A percentile compares a stretch with the other conserved stretches of the same genome.
Conservation (phyloP, 1,140 invertebrate species). For the Meloidogyne hapla region DNA sequence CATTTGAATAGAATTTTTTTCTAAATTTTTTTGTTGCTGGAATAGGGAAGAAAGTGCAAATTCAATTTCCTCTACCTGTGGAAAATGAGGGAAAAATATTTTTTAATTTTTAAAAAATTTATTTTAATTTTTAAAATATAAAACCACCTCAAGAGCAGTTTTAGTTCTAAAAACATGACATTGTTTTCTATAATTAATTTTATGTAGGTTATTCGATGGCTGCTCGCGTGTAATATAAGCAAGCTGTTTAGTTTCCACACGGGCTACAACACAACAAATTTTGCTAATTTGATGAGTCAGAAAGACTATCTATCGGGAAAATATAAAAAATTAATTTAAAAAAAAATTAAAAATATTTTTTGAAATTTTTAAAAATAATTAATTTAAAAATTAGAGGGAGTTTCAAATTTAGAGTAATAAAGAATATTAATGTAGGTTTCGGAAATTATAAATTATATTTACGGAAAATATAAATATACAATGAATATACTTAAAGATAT, state of each 20-base stretch:
- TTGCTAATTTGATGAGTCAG: slow-evolving; percentile 19
- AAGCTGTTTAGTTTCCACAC: slow-evolving; percentile 15
- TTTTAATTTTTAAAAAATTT: background rate
- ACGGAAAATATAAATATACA: too few species aligned
- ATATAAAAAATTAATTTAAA: slow-evolving; percentile 34
- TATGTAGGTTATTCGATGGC: background rate
- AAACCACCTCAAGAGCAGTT: background rate
- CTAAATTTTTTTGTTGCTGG: background rate
- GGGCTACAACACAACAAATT: slow-evolving; percentile 28
- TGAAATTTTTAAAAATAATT: background rate
- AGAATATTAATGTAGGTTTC: too few species aligned
- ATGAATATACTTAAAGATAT: too few species aligned
- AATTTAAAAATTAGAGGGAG: background rate
- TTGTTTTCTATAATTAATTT: slow-evolving; percentile 12
- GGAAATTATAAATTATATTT: too few species aligned
- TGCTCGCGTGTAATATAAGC: slow-evolving; percentile 32
- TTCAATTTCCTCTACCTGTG: slow-evolving; percentile 13
- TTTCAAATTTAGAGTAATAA: too few species aligned
- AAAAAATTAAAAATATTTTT: background rate
- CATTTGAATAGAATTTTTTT: background rate
- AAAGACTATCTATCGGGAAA: background rate
- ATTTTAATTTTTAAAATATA: too few species aligned
- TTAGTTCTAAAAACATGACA: slow-evolving; percentile 25
- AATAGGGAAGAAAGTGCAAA: background rate
- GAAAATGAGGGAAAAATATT: background rate